phyloP scores from a whole-genome alignment of 2,888 invertebrate species.

The Notodonta dromedarius region DNA sequence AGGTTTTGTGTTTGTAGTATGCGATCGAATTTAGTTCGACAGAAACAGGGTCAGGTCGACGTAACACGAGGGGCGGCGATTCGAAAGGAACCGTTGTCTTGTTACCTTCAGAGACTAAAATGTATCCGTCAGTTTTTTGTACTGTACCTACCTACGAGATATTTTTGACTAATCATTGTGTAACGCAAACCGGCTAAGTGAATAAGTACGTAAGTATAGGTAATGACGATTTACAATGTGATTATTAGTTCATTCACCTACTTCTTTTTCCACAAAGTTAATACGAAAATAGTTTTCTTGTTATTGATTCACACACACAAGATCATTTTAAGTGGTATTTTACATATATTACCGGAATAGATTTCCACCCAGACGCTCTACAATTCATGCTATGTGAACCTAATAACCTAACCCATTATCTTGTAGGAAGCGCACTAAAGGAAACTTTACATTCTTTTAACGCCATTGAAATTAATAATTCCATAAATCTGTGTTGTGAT shows the following conservation, averaged over 20 bases:
- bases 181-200: not conserved
- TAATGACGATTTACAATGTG: not conserved
- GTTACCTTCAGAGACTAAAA: conserved; percentile 52
- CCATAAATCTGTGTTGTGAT: not conserved
- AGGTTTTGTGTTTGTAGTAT: conserved; percentile 53
- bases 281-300: too few species aligned
- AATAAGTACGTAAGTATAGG: not conserved
- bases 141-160: conserved; percentile 5
- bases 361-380: too few species aligned
- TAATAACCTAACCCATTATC: too few species aligned
- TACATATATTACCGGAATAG: too few species aligned
- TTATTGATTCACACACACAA: too few species aligned
- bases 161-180: not conserved
- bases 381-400: too few species aligned
- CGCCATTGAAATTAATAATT: not conserved
- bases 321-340: too few species aligned
- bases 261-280: too few species aligned
- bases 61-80: conserved; percentile 48
- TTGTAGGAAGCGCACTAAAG: too few species aligned
- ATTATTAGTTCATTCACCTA: not conserved
- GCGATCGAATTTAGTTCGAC: conserved; percentile 57
- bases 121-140: conserved; percentile 41
- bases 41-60: conserved; percentile 66
- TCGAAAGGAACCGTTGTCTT: conserved; percentile 47
- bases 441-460: not conserved